Conservation (phyloP, 2,888 invertebrate genomes). For the Drosophila ezoana region DNA sequence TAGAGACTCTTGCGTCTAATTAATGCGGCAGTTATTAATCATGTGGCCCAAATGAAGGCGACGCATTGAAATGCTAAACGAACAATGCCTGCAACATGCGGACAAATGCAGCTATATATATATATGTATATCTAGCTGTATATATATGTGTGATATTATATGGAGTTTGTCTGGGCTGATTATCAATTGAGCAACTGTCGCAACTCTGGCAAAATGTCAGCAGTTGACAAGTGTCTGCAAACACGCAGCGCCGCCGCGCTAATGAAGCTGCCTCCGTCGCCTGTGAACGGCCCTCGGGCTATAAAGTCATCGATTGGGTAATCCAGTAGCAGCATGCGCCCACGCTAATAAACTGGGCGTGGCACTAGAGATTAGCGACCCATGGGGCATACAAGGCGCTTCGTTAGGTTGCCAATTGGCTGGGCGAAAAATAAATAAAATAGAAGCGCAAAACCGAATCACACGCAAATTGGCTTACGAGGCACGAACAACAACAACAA, state of each 20-base stretch:
- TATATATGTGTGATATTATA: background rate
- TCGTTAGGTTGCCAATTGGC: slow-evolving; percentile 53
- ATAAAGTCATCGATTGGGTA: slow-evolving; percentile 25
- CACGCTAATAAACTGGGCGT: slow-evolving; percentile 65
- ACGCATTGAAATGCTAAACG: slow-evolving; percentile 41
- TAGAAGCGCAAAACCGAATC: slow-evolving; percentile 18
- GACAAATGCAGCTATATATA: background rate
- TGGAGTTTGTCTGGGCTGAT: slow-evolving; percentile 9
- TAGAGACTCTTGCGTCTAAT: slow-evolving; percentile 43
- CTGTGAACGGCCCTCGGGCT: slow-evolving; percentile 1
- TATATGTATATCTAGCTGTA: background rate
- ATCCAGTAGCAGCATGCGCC: slow-evolving; percentile 20
- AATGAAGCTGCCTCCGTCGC: background rate
- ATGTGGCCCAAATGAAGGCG: slow-evolving; percentile 45
- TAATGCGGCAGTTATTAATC: slow-evolving; percentile 69
- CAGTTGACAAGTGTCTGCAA: slow-evolving; percentile 38
- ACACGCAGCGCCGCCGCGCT: too few relatives aligned
- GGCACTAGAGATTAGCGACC: slow-evolving; percentile 32
- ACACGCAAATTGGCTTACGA: slow-evolving; percentile 20
- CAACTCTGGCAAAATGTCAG: slow-evolving; percentile 36
- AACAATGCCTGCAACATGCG: slow-evolving; percentile 32
- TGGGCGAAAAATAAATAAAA: background rate
- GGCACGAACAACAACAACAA: background rate
- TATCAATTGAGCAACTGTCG: slow-evolving; percentile 38
- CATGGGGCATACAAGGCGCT: slow-evolving; percentile 40